Evolutionary conservation across 2,797 vertebrate species (phyloP), one percentile per base, ranked within the genome.

Genomic region (Etheostoma perlongum): DNA sequence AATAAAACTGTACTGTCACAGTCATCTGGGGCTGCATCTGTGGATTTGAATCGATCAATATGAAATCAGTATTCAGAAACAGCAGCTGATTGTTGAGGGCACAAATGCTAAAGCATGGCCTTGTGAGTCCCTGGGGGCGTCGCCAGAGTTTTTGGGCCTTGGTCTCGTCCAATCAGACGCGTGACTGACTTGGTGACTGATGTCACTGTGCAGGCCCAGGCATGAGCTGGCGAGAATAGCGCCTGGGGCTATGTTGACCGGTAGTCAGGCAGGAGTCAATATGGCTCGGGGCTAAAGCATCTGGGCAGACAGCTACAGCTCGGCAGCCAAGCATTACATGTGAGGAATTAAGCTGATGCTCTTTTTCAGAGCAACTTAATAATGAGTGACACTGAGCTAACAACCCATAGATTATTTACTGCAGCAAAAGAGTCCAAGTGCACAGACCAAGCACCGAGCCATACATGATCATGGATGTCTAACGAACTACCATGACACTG

Each of bases 211-310:
- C 87, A 88, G 83, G 84, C 83, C 68, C 64, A 79, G 84, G 82
- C 90, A 63, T 14, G 82, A 83, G 83, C 76, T 16, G 80, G 57
- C 59, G 40, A 49, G 77, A 55, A 86, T 7, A 86, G 81, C 9
- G 91, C 93, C 92, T 82, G 79, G 68, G 90, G 92, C 91, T 83
- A 85, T 89, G 78, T 67, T 90, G 89, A 91, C 90, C 85, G 6
- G 15, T n/a, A 81, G 85, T 84, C 86, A 89, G 90, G 76, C 90
- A 86, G 89, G 83, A 91, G 87, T 92, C 91, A 87, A 78, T 91
- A 93, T 89, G 85, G 87, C 93, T 91, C 54, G 81, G 77, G 92
- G 92, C 92, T 80, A 91, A 88, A 91, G 82, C 88, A 86, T 83
- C 87, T 79, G 86, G 59, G 73, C 81, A 68, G 72, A 71, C 79